Evolutionary conservation across 2,888 invertebrate genomes (phyloP), one percentile per base, ranked within the genome.

Genomic region (Terebella lapidaria): DNA sequence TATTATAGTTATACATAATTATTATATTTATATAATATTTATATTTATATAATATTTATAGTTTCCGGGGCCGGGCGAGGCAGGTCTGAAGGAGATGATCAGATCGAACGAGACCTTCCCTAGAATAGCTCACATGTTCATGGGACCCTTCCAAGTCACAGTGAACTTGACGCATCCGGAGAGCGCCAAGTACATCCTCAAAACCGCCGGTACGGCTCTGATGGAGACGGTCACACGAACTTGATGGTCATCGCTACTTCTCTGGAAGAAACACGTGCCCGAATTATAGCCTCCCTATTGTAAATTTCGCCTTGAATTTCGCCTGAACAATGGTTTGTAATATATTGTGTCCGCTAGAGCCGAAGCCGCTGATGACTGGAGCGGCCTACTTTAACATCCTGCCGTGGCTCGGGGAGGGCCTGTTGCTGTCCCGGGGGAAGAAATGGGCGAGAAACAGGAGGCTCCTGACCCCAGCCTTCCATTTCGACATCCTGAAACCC

Each of bases 381-480:
- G 60, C 25, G 4, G 49, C 28, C 20, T 63, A 63, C 24, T n/a
- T 3, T n/a, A 15, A 3, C 24, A 20, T 46, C 4, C 15, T 28
- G 10, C 52, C 56, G 2, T 63, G 65, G 63, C 27, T 63, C 68
- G 68, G 74, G 2, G 67, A 68, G 49, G 69, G 70, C 1, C 54
- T 70, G 5, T 56, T 70, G 30, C 46, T 68, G 18, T 57, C 64
- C 24, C 49, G 60, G 15, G 69, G 68, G 5, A 54, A 60, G 22
- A 68, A 66, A 30, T 69, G 69, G 69, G 58, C 63, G 3, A 51
- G 69, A 20, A 66, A 66, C 49, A 49, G 70, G 20, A 61, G 67
- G 22, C 62, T 70, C 1, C 59, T 70, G 22, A 69, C 70, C 1
- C 67, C 69, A 18, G 69, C 67, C 0, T 70, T 70, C 56, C 70